phyloP scores from a whole-genome alignment of 2,113 vertebrate species.

The Muntiacus reevesi region DNA sequence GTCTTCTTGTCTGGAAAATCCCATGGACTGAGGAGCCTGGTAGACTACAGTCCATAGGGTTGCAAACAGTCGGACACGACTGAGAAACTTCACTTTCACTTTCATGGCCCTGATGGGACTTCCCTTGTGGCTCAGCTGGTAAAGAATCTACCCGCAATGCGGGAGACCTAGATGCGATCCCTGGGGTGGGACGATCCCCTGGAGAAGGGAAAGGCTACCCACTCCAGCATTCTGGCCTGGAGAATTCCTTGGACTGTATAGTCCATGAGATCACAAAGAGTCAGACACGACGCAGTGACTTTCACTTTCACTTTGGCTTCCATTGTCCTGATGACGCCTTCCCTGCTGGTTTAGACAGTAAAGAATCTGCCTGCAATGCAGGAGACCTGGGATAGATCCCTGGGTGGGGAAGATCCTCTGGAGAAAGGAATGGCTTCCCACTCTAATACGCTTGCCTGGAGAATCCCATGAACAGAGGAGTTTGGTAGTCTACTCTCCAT shows the following conservation, averaged over 20 bases:
- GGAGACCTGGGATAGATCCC: background rate
- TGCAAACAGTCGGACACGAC: fast-evolving
- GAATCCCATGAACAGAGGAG: background rate
- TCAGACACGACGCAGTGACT: background rate
- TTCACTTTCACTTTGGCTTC: background rate
- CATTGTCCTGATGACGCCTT: background rate
- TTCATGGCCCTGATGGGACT: background rate
- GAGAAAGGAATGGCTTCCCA: background rate
- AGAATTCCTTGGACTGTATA: background rate
- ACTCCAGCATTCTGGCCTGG: background rate
- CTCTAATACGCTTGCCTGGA: background rate
- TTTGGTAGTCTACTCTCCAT: background rate
- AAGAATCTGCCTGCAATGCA: background rate
- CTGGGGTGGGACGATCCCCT: background rate
- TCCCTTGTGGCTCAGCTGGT: background rate
- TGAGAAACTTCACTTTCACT: background rate
- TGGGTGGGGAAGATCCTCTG: background rate
- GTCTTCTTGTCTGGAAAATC: background rate
- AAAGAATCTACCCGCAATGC: background rate
- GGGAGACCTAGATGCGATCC: background rate
- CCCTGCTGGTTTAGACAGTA: background rate
- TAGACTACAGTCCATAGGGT: fast-evolving
- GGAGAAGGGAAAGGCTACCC: background rate
- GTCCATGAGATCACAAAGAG: background rate
- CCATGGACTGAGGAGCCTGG: fast-evolving